phyloP scores from a whole-genome alignment of 2,113 vertebrate genomes.

The Lepus timidus region DNA sequence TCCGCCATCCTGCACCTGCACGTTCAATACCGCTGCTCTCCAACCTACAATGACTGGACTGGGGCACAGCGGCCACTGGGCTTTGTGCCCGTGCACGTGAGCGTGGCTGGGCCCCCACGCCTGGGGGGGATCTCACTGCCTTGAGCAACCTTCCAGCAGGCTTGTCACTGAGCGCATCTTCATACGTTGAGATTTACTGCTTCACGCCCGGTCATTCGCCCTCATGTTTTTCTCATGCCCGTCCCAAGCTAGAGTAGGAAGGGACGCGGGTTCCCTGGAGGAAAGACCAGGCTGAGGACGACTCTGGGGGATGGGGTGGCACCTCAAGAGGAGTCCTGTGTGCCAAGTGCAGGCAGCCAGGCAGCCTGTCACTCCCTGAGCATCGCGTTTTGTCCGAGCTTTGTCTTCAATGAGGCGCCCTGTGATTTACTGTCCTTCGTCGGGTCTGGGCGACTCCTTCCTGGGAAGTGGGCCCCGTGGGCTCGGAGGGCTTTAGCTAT shows the following conservation, averaged over 20 bases:
- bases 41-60: neutral
- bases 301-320: too few relatives aligned
- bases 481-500: constrained; percentile 40
- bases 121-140: neutral
- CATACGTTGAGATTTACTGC: constrained; percentile 72
- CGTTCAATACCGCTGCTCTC: neutral
- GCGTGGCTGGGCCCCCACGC: neutral
- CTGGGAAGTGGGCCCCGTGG: neutral
- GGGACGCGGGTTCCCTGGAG: neutral
- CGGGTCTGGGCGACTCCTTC: constrained; percentile 20
- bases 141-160: neutral
- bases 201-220: constrained; percentile 62
- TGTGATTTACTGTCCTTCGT: constrained; percentile 77
- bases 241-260: neutral
- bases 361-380: constrained; percentile 63
- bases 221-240: neutral
- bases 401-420: constrained; percentile 80
- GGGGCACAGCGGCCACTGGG: neutral
- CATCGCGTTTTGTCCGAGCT: constrained; percentile 81
- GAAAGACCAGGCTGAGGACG: neutral
- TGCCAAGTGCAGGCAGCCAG: constrained; percentile 26
- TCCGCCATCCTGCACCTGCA: neutral
- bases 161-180: constrained; percentile 46
- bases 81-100: neutral
- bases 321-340: neutral